Percentiles rank a stretch among this genome's conserved stretches.
These are phyloP conservation scores for Epinotia brunnichana DNA, from an alignment of 2,888 invertebrate genomes.

Conservation along the genomic window DNA sequence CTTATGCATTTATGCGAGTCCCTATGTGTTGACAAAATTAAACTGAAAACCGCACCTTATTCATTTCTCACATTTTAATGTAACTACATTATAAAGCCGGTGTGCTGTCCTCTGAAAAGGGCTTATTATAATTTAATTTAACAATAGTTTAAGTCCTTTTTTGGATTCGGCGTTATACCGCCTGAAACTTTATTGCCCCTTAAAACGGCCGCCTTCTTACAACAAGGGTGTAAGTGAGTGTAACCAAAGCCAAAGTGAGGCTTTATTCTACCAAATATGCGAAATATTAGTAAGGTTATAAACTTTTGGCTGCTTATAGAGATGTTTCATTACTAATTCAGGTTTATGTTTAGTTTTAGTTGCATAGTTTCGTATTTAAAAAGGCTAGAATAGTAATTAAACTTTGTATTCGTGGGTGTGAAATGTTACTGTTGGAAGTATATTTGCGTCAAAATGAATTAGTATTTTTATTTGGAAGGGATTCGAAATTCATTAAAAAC, in stretches of 20 bases:
- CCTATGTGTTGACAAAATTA: conserved; percentile 30
- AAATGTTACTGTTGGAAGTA: neutral
- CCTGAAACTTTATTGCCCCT: conserved; percentile 18
- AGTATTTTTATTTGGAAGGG: neutral
- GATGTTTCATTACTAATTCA: conserved; percentile 3
- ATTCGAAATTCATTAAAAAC: neutral
- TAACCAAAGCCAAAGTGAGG: neutral
- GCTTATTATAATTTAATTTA: neutral
- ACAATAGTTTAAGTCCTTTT: neutral
- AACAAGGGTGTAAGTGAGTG: neutral
- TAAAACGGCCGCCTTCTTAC: neutral
- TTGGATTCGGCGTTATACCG: neutral
- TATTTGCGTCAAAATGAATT: neutral
- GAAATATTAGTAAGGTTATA: conserved; percentile 9
- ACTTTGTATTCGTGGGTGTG: neutral
- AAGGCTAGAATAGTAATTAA: neutral
- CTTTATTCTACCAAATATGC: neutral
- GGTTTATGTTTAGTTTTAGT: conserved; percentile 18
- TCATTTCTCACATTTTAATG: conserved; percentile 13
- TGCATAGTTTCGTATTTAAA: conserved; percentile 21
- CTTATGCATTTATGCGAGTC: neutral
- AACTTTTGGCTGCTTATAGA: conserved; percentile 2
- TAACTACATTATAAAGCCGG: conserved; percentile 9
- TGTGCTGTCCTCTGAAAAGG: neutral
- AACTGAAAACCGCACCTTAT: conserved; percentile 19